Percentiles rank a stretch among this genome's conserved stretches.
Evolutionary conservation across 2,888 invertebrate species (phyloP).

Genomic region (Amorpha juglandis): DNA sequence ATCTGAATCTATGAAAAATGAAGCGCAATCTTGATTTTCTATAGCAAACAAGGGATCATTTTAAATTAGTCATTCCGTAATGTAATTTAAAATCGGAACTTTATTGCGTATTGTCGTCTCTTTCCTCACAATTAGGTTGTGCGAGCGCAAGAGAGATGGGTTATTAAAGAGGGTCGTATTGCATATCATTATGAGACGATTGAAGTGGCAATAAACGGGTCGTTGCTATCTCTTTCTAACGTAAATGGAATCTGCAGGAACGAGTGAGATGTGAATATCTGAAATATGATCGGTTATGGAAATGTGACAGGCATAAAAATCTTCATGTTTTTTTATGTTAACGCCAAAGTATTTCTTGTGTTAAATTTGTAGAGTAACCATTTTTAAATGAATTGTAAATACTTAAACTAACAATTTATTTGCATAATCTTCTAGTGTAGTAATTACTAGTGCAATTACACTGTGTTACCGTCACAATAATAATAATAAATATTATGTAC

Average conservation of each 20-base stretch:
- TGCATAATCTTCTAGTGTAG: no score
- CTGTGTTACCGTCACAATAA: no score
- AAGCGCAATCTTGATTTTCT: conserved; percentile 34
- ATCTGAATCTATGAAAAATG: conserved; percentile 37
- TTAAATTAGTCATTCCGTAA: conserved; percentile 36
- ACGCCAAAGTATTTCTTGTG: conserved; percentile 8
- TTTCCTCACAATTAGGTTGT: conserved; percentile 12
- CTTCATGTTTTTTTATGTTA: conserved; percentile 12
- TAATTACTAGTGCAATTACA: no score
- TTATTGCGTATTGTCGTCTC: conserved; percentile 34
- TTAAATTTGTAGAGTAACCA: conserved; percentile 5
- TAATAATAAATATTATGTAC: no score
- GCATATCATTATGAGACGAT: conserved; percentile 50
- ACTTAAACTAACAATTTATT: not conserved
- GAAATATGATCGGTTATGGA: conserved; percentile 52
- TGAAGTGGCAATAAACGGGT: conserved; percentile 32
- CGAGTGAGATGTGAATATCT: conserved; percentile 43
- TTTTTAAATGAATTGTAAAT: conserved; percentile 3
- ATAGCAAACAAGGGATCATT: conserved; percentile 38
- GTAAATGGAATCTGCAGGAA: conserved; percentile 28
- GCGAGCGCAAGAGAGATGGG: conserved; percentile 36
- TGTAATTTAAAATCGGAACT: conserved; percentile 43
- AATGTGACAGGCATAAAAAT: conserved; percentile 33
- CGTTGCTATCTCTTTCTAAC: conserved; percentile 51
- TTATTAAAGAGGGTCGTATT: conserved; percentile 44